phyloP scores from a whole-genome alignment of 2,888 invertebrate species.

The Eurytoma californica region DNA sequence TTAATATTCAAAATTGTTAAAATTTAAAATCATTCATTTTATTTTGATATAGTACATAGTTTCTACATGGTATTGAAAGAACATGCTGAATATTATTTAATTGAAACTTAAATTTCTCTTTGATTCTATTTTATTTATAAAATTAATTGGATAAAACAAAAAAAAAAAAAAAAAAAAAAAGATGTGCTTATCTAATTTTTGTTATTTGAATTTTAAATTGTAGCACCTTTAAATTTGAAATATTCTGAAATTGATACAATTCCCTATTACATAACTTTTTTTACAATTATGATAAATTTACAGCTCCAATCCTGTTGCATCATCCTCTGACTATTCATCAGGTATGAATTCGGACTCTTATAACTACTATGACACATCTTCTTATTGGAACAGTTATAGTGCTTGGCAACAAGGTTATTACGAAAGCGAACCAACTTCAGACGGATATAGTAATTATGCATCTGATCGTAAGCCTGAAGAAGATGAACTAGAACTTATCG shows the following conservation, averaged over 20 bases:
- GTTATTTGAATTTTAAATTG: conserved; percentile 11
- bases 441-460: conserved; percentile 76
- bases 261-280: conserved; percentile 31
- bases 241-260: conserved; percentile 43
- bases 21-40: conserved; percentile 12
- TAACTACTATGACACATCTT: conserved; percentile 88
- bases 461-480: conserved; percentile 75
- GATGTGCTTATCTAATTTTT: not conserved
- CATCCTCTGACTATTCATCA: conserved; percentile 70
- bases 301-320: conserved; percentile 78
- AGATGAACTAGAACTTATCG: conserved; percentile 86
- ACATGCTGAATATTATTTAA: too few relatives aligned
- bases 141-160: too few relatives aligned
- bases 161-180: not conserved
- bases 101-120: too few relatives aligned
- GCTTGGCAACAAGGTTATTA: conserved; percentile 88
- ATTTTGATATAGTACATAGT: not conserved
- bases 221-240: conserved; percentile 28
- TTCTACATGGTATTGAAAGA: too few relatives aligned
- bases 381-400: conserved; percentile 91
- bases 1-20: conserved; percentile 27
- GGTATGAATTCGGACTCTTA: conserved; percentile 70
- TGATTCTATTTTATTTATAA: too few relatives aligned
- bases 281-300: conserved; percentile 47
- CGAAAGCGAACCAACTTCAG: conserved; percentile 77